Conservation (phyloP, 2,888 invertebrate genomes). For the Cetonia aurata region DNA sequence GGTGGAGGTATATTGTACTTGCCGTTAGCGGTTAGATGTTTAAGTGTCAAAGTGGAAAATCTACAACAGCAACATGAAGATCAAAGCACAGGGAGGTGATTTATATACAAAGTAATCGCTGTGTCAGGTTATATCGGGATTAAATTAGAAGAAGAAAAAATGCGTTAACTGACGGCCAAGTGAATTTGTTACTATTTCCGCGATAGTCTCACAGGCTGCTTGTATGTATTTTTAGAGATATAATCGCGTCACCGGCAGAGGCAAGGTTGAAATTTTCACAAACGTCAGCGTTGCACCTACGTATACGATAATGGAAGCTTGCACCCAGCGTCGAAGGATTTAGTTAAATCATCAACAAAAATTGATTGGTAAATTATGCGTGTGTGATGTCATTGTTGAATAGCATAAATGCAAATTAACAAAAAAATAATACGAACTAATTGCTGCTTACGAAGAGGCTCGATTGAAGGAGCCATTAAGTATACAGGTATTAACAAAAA, state of each 20-base stretch:
- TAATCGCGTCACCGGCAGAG: conserved; percentile 23
- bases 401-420: no score
- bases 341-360: not conserved
- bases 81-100: not conserved
- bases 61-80: conserved; percentile 1
- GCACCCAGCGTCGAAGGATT: not conserved
- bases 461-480: no score
- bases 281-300: conserved; percentile 10
- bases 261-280: conserved; percentile 27
- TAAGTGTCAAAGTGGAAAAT: conserved; percentile 13
- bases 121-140: conserved; percentile 14
- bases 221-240: conserved; percentile 34
- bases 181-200: conserved; percentile 26
- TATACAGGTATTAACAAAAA: no score
- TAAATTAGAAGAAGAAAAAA: conserved; percentile 16
- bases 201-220: conserved; percentile 13
- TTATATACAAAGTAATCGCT: not conserved
- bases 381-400: not conserved
- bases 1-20: not conserved
- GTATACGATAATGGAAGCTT: conserved; percentile 1
- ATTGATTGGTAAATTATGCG: conserved; percentile 5
- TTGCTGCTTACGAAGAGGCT: no score
- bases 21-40: conserved; percentile 1
- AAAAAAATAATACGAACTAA: no score
- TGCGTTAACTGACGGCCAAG: not conserved